Evolutionary conservation across 2,888 invertebrate species (phyloP), one percentile per base, ranked within the genome.

Genomic region (Tethea ocularis): DNA sequence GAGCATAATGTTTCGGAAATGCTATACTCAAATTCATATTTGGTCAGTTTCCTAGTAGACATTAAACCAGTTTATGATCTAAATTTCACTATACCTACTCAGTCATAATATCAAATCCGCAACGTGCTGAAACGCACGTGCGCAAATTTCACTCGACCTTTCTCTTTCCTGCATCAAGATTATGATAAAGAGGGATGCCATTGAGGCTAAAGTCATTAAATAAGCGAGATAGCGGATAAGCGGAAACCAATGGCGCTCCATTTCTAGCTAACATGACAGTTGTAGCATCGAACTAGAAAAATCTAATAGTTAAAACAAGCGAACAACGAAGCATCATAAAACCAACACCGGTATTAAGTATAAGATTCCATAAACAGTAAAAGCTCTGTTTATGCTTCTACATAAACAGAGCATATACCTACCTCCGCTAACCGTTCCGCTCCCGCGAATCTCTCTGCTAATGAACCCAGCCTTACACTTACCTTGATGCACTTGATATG

Each of bases 121-220:
- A 17, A 56, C 38, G 46, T 46, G 54, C 59, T 55, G 38, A 61
- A 59, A 59, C 33, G 36, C 51, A 55, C 52, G 38, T 59, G 54
- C 57, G 41, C 38, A 58, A 58, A 61, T 61, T 61, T 61, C 59
- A 57, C 61, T 29, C 20, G 36, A 36, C 23, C 56, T 51, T 57
- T 57, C 61, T 59, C 61, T 57, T 57, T 61, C 59, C 33, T 51
- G n/a, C 54, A 23, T 2, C 29, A 11, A 26, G 22, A 29, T 33
- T 38, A 29, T 55, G 57, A 57, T 22, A 24, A 26, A 41, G 58
- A 57, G 36, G 38, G 53, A 24, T 46, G 33, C 15, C 22, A 22
- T 3, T 20, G 33, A 36, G 20, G 22, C 8, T 53, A 20, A 33
- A 15, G 22, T 20, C 54, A 20, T 5, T 2, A n/a, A 33, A 22